Percentiles rank a stretch among this genome's conserved stretches.
Evolutionary conservation across 2,113 vertebrate genomes (phyloP).

Genomic region (Nerophis ophidion): DNA sequence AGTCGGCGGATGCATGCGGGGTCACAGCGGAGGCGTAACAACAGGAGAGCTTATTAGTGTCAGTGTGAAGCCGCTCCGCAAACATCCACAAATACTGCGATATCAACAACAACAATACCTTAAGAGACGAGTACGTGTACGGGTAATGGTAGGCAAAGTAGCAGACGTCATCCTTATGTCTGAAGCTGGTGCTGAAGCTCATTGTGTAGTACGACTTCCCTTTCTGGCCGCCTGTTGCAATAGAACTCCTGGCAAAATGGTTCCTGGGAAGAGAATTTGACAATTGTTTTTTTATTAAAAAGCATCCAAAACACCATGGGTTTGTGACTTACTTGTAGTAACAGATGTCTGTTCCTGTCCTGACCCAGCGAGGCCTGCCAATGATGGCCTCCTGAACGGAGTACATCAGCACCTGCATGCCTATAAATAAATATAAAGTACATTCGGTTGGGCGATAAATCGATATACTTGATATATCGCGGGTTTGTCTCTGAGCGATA

Average conservation of each 20-base stretch:
- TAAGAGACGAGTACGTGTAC: slow-evolving; percentile 92
- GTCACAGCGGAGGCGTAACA: background rate
- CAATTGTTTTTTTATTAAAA: background rate
- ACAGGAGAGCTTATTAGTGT: background rate
- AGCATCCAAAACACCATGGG: background rate
- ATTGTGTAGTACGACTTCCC: slow-evolving; percentile 96
- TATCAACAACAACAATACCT: slow-evolving; percentile 68
- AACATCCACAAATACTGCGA: too few relatives aligned
- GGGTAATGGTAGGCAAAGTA: slow-evolving; percentile 99
- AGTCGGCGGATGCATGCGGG: background rate
- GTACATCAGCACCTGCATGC: slow-evolving; percentile 98
- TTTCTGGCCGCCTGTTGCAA: slow-evolving; percentile 92
- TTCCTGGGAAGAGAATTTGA: slow-evolving; percentile 70
- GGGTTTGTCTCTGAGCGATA: too few relatives aligned
- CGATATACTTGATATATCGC: too few relatives aligned
- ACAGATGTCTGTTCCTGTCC: slow-evolving; percentile 91
- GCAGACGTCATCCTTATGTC: slow-evolving; percentile 96
- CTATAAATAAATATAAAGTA: slow-evolving; percentile 53
- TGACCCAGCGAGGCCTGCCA: slow-evolving; percentile 84
- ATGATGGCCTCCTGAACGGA: slow-evolving; percentile 91
- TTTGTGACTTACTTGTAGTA: slow-evolving; percentile 89
- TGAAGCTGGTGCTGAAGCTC: slow-evolving; percentile 90
- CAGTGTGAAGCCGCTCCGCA: background rate
- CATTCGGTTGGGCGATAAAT: too few relatives aligned
- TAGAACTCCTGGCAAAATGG: slow-evolving; percentile 94